These are phyloP conservation scores for Hirundo rustica DNA, from an alignment of 2,797 vertebrate species.

Conservation along the genomic window DNA sequence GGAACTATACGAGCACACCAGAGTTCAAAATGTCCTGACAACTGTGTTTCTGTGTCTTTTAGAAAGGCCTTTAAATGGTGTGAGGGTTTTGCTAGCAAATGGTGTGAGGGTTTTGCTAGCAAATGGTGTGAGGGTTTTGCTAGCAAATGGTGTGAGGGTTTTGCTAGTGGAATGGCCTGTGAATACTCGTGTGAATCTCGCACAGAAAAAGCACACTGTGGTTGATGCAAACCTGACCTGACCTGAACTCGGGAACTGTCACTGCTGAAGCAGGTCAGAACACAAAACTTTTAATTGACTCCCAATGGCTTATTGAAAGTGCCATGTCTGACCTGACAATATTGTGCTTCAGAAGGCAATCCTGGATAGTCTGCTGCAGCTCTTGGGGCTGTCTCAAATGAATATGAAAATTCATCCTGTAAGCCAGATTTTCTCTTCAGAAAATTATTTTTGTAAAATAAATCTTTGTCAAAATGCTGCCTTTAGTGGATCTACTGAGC, in stretches of 20 bases:
- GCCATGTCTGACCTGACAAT: background rate
- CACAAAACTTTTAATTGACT: constrained; percentile 14
- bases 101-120: background rate
- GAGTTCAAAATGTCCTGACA: background rate
- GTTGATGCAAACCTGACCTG: background rate
- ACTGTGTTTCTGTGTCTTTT: background rate
- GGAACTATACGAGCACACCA: background rate
- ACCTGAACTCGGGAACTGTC: background rate
- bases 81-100: background rate
- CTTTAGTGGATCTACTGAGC: background rate
- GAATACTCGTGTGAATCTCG: background rate
- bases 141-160: too few species aligned
- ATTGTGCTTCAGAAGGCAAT: background rate
- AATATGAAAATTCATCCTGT: background rate
- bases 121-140: background rate
- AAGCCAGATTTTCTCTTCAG: background rate
- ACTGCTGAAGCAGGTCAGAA: background rate
- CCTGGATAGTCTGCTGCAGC: background rate
- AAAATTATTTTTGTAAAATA: background rate
- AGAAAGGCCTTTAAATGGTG: background rate
- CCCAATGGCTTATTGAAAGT: background rate
- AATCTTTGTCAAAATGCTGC: background rate
- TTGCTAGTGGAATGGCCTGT: background rate
- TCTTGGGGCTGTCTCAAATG: background rate
- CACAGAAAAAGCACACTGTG: background rate